Base-by-base conservation (phyloP, 2,797 vertebrate genomes). In the Mycteria americana region DNA sequence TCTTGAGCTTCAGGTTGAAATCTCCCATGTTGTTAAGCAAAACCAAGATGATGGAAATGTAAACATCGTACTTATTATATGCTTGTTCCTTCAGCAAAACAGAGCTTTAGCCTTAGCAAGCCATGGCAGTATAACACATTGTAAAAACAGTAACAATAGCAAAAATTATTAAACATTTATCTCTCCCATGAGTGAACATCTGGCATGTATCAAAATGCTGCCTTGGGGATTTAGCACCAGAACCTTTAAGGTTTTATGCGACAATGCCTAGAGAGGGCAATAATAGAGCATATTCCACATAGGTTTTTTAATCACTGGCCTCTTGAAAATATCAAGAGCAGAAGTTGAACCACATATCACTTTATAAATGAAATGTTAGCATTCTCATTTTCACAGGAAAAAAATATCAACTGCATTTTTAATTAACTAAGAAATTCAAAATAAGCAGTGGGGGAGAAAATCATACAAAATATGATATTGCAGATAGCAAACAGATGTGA, bases 151-250 rank as follows among this genome's bases (percentile, higher is more conserved):
- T 98, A 98, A 98, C 98, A 98, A 98, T 99, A 99, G 98, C 98
- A 98, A 98, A 98, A 98, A 98, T 92, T 98, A 99, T 98, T 98
- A 98, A 98, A 98, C 98, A 98, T 98, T 98, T 98, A 99, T 98
- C 97, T 98, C 97, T 98, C 98, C 98, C 99, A 97, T 98, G 97
- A 97, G 95, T 95, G 97, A 98, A 98, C 98, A 98, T 98, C 98
- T 99, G 98, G 98, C 98, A 96, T 95, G 96, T 96, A 97, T 97
- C 97, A 98, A 98, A 98, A 97, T 84, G 97, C 98, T 98, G 98
- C 98, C 98, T 96, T 97, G 59, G 98, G 98, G 98, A 98, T 97
- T 96, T 96, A 96, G 94, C 95, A 91, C 90, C 94, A 96, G 96
- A 92, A 98, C 98, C 98, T 98, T 98, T 98, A 96, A 98, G 97